Percentiles rank a stretch among this genome's conserved stretches.
Conservation (phyloP, 2,888 invertebrate species). For the Drosophila planitibia region DNA sequence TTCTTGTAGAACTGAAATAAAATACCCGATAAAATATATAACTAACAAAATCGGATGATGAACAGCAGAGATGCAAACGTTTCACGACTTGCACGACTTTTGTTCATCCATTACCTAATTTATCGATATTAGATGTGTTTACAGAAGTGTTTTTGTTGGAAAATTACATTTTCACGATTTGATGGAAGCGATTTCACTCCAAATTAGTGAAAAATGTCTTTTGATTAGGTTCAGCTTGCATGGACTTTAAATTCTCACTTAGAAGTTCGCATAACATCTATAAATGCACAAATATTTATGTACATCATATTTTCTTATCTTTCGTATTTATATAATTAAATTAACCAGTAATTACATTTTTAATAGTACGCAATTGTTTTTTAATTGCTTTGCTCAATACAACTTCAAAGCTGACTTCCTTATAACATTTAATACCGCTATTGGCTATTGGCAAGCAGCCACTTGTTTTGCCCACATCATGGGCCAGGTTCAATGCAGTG, state of each 20-base stretch:
- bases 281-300: neutral
- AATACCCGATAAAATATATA: conserved; percentile 11
- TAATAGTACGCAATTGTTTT: neutral
- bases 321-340: neutral
- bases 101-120: neutral
- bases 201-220: neutral
- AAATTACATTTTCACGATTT: neutral
- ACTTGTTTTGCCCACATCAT: conserved; percentile 41
- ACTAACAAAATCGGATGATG: neutral
- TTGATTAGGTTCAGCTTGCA: neutral
- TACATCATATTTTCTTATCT: neutral
- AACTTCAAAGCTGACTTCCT: neutral
- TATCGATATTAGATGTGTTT: neutral
- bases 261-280: neutral
- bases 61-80: neutral
- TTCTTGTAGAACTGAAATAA: conserved; percentile 6
- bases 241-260: neutral
- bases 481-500: conserved; percentile 41
- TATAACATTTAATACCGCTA: conserved; percentile 9
- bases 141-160: neutral
- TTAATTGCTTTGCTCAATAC: neutral
- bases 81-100: conserved; percentile 1
- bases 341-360: neutral
- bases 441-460: conserved; percentile 13
- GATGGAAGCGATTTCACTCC: neutral